These are phyloP conservation scores for Rhogogaster chlorosoma DNA, from an alignment of 2,888 invertebrate species.

Conservation along the genomic window DNA sequence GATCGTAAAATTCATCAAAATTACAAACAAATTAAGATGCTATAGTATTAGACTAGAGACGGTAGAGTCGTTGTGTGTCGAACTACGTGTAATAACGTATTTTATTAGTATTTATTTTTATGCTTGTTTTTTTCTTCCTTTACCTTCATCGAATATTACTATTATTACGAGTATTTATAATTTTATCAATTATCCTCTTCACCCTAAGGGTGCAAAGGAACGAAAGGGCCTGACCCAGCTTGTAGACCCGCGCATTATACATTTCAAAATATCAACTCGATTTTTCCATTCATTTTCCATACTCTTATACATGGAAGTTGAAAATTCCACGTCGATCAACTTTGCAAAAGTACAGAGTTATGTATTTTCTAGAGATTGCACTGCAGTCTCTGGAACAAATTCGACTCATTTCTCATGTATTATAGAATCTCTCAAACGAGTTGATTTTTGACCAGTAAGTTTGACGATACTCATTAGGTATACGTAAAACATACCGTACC, in stretches of 20 bases:
- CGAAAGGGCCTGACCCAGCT: conserved; percentile 1
- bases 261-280: conserved; percentile 5
- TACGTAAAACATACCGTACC: not conserved
- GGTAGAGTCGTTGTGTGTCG: conserved; percentile 72
- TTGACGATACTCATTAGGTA: not conserved
- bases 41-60: conserved; percentile 66
- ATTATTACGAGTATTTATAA: conserved; percentile 19
- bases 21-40: conserved; percentile 60
- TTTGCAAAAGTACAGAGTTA: not conserved
- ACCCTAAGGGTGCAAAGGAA: not conserved
- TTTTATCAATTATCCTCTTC: not conserved
- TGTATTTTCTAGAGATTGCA: not conserved
- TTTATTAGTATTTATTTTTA: not conserved
- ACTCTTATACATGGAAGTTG: not conserved
- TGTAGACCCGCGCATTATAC: not conserved
- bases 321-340: not conserved
- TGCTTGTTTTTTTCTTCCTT: not conserved
- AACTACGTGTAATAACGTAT: conserved; percentile 46
- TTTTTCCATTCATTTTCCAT: not conserved
- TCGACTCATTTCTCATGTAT: not conserved
- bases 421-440: not conserved
- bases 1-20: conserved; percentile 64
- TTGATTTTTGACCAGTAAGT: not conserved
- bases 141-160: not conserved
- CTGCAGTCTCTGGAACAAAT: not conserved